These are phyloP conservation scores for Picus viridis DNA, from an alignment of 2,797 vertebrate species.

Conservation along the genomic window DNA sequence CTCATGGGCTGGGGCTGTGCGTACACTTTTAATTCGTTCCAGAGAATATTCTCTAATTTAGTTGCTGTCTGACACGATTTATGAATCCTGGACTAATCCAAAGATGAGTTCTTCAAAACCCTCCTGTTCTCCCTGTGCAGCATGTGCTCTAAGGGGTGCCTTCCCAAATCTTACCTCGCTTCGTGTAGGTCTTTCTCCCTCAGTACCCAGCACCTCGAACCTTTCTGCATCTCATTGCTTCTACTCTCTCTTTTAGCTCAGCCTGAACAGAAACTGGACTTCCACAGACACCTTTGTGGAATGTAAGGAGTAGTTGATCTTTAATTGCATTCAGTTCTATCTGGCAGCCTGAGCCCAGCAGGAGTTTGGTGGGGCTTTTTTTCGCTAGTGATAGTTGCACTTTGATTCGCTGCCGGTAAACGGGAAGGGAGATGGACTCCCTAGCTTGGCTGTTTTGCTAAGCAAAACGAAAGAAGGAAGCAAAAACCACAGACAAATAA, in stretches of 20 bases:
- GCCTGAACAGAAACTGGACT: neutral
- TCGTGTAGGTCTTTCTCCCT: neutral
- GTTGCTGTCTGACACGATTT: constrained; percentile 19
- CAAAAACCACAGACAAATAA: constrained; percentile 60
- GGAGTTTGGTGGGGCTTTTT: neutral
- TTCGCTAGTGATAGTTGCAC: neutral
- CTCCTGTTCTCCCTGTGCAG: neutral
- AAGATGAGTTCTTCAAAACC: neutral
- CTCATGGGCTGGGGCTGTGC: neutral
- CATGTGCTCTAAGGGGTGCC: neutral
- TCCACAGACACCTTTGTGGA: neutral
- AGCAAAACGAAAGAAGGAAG: constrained; percentile 57
- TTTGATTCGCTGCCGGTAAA: constrained; percentile 17
- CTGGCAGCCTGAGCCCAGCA: neutral
- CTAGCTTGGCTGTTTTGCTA: constrained; percentile 35
- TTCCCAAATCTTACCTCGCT: neutral
- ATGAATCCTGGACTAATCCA: constrained; percentile 13
- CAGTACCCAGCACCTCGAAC: neutral
- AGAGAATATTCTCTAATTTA: constrained; percentile 30
- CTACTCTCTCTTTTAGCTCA: neutral
- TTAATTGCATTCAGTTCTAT: neutral
- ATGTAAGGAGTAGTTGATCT: neutral
- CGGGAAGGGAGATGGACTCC: neutral
- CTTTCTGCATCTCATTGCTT: neutral
- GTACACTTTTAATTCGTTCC: constrained; percentile 18